Percentiles rank a stretch among this genome's conserved stretches.
Conservation (phyloP, 1,140 invertebrate species). For the Oryctes rhinoceros region DNA sequence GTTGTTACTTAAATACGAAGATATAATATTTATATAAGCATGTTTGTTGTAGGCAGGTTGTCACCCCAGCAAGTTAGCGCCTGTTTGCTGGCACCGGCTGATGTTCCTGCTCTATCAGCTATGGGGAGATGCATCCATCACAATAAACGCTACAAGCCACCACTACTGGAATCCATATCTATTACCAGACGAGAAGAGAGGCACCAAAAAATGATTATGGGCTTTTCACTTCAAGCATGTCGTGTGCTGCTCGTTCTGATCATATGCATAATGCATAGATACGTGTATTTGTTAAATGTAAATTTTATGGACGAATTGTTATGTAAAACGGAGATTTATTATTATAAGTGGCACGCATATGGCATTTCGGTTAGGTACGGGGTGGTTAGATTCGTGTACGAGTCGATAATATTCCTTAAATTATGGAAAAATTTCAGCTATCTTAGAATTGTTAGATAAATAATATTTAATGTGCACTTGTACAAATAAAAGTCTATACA, state of each 20-base stretch:
- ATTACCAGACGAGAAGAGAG: neutral
- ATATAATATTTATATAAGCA: conserved; percentile 34
- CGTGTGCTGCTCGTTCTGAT: conserved; percentile 30
- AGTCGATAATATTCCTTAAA: neutral
- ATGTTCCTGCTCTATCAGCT: conserved; percentile 10
- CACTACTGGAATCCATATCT: neutral
- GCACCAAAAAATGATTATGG: conserved; percentile 27
- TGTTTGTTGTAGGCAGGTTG: conserved; percentile 35
- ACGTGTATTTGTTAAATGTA: conserved; percentile 33
- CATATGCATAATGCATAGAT: conserved; percentile 36
- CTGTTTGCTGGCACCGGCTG: conserved; percentile 34
- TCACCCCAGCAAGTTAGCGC: conserved; percentile 36
- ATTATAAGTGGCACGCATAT: conserved; percentile 30
- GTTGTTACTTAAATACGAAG: conserved; percentile 34
- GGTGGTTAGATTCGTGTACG: neutral
- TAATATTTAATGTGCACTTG: neutral
- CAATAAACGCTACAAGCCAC: neutral
- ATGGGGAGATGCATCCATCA: neutral
- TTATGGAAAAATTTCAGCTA: neutral
- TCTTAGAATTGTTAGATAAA: neutral
- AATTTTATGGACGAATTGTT: conserved; percentile 34
- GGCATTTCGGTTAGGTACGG: neutral
- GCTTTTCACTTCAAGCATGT: conserved; percentile 24
- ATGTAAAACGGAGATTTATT: conserved; percentile 34
- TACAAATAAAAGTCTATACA: no score